Base-by-base conservation (phyloP, 2,113 vertebrate species). In the Heloderma charlesbogerti region DNA sequence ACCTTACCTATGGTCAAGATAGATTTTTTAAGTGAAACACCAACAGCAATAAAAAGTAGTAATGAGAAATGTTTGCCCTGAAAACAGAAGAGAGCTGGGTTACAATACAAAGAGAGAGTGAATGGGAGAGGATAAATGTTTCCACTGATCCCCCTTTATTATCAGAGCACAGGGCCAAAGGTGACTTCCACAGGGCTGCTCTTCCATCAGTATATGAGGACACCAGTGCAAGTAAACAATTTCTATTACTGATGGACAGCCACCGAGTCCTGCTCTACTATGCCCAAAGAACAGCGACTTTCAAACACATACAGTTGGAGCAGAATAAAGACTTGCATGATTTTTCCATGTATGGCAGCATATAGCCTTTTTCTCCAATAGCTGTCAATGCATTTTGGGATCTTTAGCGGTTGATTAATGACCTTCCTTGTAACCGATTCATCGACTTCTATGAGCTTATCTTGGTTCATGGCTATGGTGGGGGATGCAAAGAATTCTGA, bases 11-110 rank as follows among this genome's bases (percentile, higher is more conserved):
- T 85, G 93, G 88, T 90, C 91, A 66, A 90, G 80, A 93, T 90
- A 92, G 90, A 95, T 29, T 80, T 48, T 79, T 90, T 89, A 94
- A 95, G 93, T 92, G 45, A 29, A 51, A 77, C 92, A 95, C 63
- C 94, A 88, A 88, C 90, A 97, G 90, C 88, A 96, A 94, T 79
- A 94, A 93, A 96, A 91, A 93, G 92, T 60, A 93, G 10, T 27
- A 93, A 92, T 88, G 94, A 51, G 91, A 95, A 95, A 91, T 86
- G 7, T 72, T 90, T 90, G 83, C 54, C 72, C 91, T 93, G 51
- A 34, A 91, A 94, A 93, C 79, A 93, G 91, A 91, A 96, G 84
- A 29, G 27, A 88, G 0, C 69, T 92, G 57, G 71, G 45, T 18
- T 91, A 89, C 27, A 31, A 92, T 48, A 34, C 29, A 92, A 89